These are phyloP conservation scores for Sebastes nivosus DNA, from an alignment of 2,797 vertebrate genomes.

Conservation along the genomic window DNA sequence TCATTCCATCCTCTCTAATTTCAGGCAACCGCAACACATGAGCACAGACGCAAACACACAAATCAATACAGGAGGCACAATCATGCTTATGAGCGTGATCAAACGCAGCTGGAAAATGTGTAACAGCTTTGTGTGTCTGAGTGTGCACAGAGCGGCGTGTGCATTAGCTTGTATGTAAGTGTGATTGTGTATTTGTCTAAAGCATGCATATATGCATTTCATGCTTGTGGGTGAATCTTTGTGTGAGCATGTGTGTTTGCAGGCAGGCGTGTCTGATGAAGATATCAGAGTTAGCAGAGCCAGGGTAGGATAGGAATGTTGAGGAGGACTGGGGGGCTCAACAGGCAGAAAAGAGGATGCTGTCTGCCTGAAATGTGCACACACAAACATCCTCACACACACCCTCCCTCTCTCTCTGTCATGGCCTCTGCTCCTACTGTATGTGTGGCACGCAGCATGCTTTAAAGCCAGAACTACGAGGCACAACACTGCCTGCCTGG, in stretches of 20 bases:
- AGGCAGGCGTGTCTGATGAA: slow-evolving; percentile 73
- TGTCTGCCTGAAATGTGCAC: slow-evolving; percentile 35
- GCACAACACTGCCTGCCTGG: slow-evolving; percentile 62
- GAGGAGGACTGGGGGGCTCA: slow-evolving; percentile 60
- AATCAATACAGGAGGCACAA: slow-evolving; percentile 57
- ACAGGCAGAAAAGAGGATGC: slow-evolving; percentile 53
- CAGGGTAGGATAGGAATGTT: slow-evolving; percentile 64
- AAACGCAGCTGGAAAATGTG: slow-evolving; percentile 38
- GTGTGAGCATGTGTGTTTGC: slow-evolving; percentile 28
- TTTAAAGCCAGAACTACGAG: slow-evolving; percentile 75
- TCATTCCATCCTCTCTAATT: slow-evolving; percentile 63
- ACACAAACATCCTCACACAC: slow-evolving; percentile 12
- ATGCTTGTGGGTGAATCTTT: not conserved
- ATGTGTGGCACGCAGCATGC: slow-evolving; percentile 66
- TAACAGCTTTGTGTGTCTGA: slow-evolving; percentile 13
- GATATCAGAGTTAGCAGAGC: slow-evolving; percentile 76
- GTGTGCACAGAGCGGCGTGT: not conserved
- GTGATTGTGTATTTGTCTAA: slow-evolving; percentile 11
- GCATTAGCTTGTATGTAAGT: not conserved
- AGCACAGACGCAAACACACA: slow-evolving; percentile 45
- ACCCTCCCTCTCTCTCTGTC: slow-evolving; percentile 22
- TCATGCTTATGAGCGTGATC: slow-evolving; percentile 42
- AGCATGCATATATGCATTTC: slow-evolving; percentile 18
- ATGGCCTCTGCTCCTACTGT: slow-evolving; percentile 64
- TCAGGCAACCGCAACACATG: slow-evolving; percentile 36